phyloP scores from a whole-genome alignment of 2,888 invertebrate species.

The Lithophane socia region DNA sequence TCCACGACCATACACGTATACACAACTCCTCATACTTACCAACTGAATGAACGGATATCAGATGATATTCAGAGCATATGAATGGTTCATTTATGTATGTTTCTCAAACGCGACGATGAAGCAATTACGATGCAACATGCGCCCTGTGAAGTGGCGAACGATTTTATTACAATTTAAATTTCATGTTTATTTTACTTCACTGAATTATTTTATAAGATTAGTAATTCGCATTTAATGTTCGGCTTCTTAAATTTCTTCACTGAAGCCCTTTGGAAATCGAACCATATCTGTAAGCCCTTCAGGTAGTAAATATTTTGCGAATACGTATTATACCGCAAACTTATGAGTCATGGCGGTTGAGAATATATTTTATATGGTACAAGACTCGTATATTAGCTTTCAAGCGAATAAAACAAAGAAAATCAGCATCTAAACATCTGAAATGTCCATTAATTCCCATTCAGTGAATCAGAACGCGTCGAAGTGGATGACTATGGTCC shows the following conservation, averaged over 20 bases:
- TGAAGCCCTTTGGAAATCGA: conserved; percentile 22
- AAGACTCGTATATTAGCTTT: conserved; percentile 70
- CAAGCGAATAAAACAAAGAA: conserved; percentile 78
- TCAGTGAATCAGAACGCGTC: conserved; percentile 82
- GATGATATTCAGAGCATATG: conserved; percentile 66
- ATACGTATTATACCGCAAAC: conserved; percentile 1
- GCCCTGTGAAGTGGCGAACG: conserved; percentile 71
- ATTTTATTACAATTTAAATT: conserved; percentile 76
- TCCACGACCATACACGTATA: conserved; percentile 38
- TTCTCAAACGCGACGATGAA: conserved; percentile 79
- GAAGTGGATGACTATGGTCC: conserved; percentile 81
- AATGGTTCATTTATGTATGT: conserved; percentile 68
- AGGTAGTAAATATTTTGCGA: conserved; percentile 31
- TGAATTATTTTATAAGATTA: conserved; percentile 69
- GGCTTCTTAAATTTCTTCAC: conserved; percentile 33
- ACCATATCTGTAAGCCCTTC: conserved; percentile 15
- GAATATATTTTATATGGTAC: conserved; percentile 49
- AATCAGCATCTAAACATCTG: conserved; percentile 76
- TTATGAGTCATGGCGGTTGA: conserved; percentile 67
- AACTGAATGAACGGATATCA: conserved; percentile 67
- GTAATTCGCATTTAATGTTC: conserved; percentile 63
- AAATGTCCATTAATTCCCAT: conserved; percentile 80
- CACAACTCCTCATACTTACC: conserved; percentile 41
- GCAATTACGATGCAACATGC: conserved; percentile 79
- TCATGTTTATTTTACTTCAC: conserved; percentile 73